Evolutionary conservation across 2,113 vertebrate species (phyloP), one percentile per base, ranked within the genome.

Genomic region (Perognathus longimembris): DNA sequence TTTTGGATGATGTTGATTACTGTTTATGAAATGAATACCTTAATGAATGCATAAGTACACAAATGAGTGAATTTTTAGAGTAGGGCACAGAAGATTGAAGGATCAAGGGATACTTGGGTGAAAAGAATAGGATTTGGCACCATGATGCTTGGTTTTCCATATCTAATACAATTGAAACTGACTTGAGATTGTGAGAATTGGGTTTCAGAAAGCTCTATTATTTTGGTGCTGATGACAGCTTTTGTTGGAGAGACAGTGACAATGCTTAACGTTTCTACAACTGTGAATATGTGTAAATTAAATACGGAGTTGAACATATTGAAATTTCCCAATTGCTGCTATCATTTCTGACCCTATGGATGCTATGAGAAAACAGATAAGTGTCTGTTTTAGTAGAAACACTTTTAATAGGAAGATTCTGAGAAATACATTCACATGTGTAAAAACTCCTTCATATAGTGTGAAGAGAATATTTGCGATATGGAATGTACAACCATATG

Each of bases 181-280:
- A 92, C 69, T 77, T 81, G 40, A 57, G 32, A 20, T 20, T 21
- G 4, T 26, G 9, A 78, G 20, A 7, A 12, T 38, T 21, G n/a
- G n/a, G 6, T 63, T 88, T 73, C n/a, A 54, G 67, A 54, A 74
- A 74, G 54, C 15, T 34, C 36, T 82, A 6, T 10, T 66, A 34
- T 2, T 36, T 81, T 78, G 67, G 14, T 12, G 54, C 69, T 54
- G 38, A 34, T 18, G 7, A 20, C 87, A 61, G 11, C 5, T 73
- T 83, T 82, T 69, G 30, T 87, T 63, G 7, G 54, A 83, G 28
- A 88, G 63, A n/a, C n/a, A 77, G 20, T 79, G 11, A 9, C 26
- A 26, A 54, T 90, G 40, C 61, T 80, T 90, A 20, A 59, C 82
- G 67, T 91, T 86, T 87, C 34, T 92, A 45, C 50, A 83, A 50